Evolutionary conservation across 2,113 vertebrate species (phyloP), one percentile per base, ranked within the genome.

Genomic region (Macrotis lagotis): DNA sequence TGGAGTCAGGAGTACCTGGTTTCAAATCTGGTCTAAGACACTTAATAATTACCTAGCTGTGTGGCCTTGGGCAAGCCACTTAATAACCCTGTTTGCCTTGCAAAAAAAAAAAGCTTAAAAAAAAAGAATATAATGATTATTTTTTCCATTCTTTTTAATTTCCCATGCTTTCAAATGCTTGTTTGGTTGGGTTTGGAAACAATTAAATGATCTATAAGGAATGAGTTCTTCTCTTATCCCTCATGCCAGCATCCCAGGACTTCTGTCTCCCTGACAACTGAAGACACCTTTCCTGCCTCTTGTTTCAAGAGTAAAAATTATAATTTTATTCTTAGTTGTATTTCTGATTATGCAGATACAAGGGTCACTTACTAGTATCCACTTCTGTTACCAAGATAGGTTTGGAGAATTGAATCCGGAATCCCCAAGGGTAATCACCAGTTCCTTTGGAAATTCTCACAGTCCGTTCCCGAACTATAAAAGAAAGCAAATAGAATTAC

Each of bases 361-460:
- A 94, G 91, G 59, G 91, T 1, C 90, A 98, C 99, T 99, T 98
- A 99, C 99, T 99, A 96, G 99, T 99, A 95, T 99, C 99, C 55
- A 99, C 99, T 98, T 99, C 99, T 47, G 99, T 99, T 19, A 99
- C 99, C 89, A 99, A 97, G 47, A 99, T 99, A 49, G 99, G 99
- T 97, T 99, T 99, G 88, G 99, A 99, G 97, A 99, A 99, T 96
- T 99, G 99, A 96, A 99, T 99, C 91, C 99, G 98, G 97, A 99
- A 99, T 89, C 99, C 99, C 99, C 99, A 99, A 0, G 99, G 99
- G 94, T 99, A 99, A 95, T 99, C 99, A 51, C 99, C 99, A 24
- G 97, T 98, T 90, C 99, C 99, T 98, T 99, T 99, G 93, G 97
- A 96, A 0, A 99, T 99, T 96, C 97, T 99, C 52, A 99, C 99